Evolutionary conservation across 2,113 vertebrate species (phyloP), one percentile per base, ranked within the genome.

Genomic region (Sinocyclocheilus maitianheensis): DNA sequence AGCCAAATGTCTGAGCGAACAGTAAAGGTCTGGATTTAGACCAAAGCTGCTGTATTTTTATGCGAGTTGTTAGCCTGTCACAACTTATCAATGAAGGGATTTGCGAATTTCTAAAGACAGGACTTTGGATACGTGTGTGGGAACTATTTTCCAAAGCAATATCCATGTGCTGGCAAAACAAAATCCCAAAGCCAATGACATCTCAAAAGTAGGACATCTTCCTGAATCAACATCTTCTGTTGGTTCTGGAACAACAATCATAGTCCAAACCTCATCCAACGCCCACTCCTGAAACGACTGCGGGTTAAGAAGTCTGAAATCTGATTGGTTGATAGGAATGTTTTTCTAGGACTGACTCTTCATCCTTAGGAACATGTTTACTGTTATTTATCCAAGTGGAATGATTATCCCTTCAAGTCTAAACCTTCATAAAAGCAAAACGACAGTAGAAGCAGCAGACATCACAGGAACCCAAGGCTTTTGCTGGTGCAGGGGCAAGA

Each of bases 1-100:
- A 53, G 71, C 43, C 60, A 75, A 83, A 83, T 80, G 69, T 85
- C 74, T 51, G 22, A 53, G 46, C 40, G 37, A n/a, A 10, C 9
- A 43, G 71, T n/a, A 74, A 74, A 74, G 2, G 37, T 74, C 53
- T 74, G 71, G 71, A 1, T 37, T 71, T n/a, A 46, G 20, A n/a
- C 22, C 14, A 4, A 55, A 16, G 14, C 14, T 55, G 53, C 53
- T 71, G 67, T 69, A 30, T 37, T 71, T 71, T 20, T 10, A 37
- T 10, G 30, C 10, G 16, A 72, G 69, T 20, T 40, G 34, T 72
- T 72, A 72, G 69, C 37, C 69, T 22, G 37, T 74, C 71, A 46
- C 4, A 4, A 20, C 12, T 74, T n/a, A 74, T 74, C 37, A 74
- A 46, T 43, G 20, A n/a, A 43, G 40, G 30, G 20, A 40, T 46